Percentiles rank a stretch among this genome's conserved stretches.
These are phyloP conservation scores for Periplaneta americana DNA, from an alignment of 1,140 invertebrate genomes.

Conservation along the genomic window DNA sequence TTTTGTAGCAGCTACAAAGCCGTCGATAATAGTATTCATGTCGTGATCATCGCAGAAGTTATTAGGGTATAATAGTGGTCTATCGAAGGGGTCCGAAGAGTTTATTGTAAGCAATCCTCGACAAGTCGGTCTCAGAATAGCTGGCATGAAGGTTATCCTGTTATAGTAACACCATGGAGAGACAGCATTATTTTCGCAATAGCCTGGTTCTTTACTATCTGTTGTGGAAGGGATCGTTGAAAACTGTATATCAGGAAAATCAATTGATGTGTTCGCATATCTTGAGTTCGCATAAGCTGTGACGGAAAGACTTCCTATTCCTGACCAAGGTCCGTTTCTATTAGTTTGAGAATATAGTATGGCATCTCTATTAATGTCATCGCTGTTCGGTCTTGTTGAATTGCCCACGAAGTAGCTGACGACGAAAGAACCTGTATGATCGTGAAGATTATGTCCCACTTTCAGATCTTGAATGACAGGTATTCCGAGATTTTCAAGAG, in stretches of 20 bases:
- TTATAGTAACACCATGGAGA: slow-evolving; percentile 10
- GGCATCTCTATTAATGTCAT: no score
- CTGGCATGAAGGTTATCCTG: slow-evolving; percentile 41
- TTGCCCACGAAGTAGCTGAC: slow-evolving; percentile 48
- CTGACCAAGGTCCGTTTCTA: slow-evolving; percentile 39
- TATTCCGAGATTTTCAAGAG: slow-evolving; percentile 62
- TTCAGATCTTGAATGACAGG: slow-evolving; percentile 55
- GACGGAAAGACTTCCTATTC: slow-evolving; percentile 46
- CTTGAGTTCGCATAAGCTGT: slow-evolving; percentile 43
- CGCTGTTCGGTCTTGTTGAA: slow-evolving; percentile 29
- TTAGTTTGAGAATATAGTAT: slow-evolving; percentile 38
- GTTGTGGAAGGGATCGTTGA: slow-evolving; percentile 36
- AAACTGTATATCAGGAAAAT: slow-evolving; percentile 70
- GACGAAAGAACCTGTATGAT: slow-evolving; percentile 63
- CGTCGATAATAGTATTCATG: slow-evolving; percentile 63
- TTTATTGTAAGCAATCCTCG: slow-evolving; percentile 36
- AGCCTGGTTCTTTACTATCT: neutral
- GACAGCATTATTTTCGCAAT: slow-evolving; percentile 21
- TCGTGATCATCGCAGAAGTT: slow-evolving; percentile 77
- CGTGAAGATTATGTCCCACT: slow-evolving; percentile 66
- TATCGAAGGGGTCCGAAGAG: slow-evolving; percentile 69
- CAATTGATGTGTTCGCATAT: slow-evolving; percentile 34
- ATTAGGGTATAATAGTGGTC: slow-evolving; percentile 85
- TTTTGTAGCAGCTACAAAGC: neutral
- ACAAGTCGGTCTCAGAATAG: slow-evolving; percentile 63